Evolutionary conservation across 2,888 invertebrate species (phyloP).

Genomic region (Pocota personata): DNA sequence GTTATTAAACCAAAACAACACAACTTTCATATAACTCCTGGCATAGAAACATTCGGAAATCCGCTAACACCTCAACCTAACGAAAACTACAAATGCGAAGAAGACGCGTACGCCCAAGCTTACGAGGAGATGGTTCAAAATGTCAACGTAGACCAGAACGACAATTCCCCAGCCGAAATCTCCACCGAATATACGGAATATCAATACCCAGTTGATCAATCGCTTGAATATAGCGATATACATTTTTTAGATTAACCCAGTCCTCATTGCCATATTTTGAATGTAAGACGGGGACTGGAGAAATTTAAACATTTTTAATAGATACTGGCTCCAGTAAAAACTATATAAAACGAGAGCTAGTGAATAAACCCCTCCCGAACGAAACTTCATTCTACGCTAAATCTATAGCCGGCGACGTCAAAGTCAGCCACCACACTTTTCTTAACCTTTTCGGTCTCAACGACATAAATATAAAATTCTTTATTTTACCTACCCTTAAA

Average conservation of each 20-base stretch:
- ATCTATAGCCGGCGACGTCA: constrained; percentile 3
- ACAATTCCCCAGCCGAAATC: neutral
- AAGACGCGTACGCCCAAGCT: constrained; percentile 4
- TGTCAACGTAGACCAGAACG: neutral
- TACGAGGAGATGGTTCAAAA: neutral
- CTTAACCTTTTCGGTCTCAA: constrained; percentile 16
- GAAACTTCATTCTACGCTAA: constrained; percentile 15
- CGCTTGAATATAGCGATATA: constrained; percentile 14
- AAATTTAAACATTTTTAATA: constrained; percentile 6
- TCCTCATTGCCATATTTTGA: constrained; percentile 20
- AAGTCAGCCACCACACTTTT: constrained; percentile 15
- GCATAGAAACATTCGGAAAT: neutral
- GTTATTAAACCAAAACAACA: neutral
- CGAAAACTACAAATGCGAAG: neutral
- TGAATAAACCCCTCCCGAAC: neutral
- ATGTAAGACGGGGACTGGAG: neutral
- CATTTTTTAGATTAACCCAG: constrained; percentile 18
- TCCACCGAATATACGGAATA: neutral
- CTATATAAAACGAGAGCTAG: constrained; percentile 2
- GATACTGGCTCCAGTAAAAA: constrained; percentile 20
- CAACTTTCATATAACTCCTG: neutral
- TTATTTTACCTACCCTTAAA: constrained; percentile 2
- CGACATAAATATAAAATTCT: constrained; percentile 16
- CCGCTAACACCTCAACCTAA: neutral
- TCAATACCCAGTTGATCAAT: neutral